Percentiles rank a stretch among this genome's conserved stretches.
These are phyloP conservation scores for Nephrotoma flavescens DNA, from an alignment of 2,888 invertebrate genomes.

Conservation along the genomic window DNA sequence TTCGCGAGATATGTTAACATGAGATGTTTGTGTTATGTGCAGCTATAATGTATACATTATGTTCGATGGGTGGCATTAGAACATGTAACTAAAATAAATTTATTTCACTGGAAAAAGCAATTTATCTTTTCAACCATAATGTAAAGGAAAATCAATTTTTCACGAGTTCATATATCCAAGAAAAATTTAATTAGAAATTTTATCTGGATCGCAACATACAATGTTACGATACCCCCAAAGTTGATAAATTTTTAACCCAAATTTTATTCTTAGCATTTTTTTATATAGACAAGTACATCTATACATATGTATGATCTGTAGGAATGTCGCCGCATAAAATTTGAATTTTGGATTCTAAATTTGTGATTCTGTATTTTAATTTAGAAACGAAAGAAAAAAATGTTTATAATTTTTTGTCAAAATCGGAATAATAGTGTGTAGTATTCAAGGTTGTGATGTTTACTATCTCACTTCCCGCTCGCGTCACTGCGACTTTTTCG, in stretches of 20 bases:
- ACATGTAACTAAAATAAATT: not conserved
- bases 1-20: not conserved
- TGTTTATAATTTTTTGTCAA: not conserved
- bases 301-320: not conserved
- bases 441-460: not conserved
- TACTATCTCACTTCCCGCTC: not conserved
- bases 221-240: not conserved
- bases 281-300: not conserved
- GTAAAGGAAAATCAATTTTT: not conserved
- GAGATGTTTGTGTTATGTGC: not conserved
- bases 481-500: not conserved
- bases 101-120: not conserved
- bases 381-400: not conserved
- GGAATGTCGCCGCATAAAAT: not conserved
- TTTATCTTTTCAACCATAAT: not conserved
- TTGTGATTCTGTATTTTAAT: not conserved
- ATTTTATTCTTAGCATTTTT: not conserved
- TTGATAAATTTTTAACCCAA: not conserved
- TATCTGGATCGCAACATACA: not conserved
- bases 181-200: not conserved
- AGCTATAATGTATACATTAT: not conserved
- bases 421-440: not conserved
- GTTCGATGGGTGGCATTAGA: not conserved
- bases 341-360: not conserved
- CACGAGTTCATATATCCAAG: not conserved